Base-by-base conservation (phyloP, 2,888 invertebrate species). In the Microplitis manilae region DNA sequence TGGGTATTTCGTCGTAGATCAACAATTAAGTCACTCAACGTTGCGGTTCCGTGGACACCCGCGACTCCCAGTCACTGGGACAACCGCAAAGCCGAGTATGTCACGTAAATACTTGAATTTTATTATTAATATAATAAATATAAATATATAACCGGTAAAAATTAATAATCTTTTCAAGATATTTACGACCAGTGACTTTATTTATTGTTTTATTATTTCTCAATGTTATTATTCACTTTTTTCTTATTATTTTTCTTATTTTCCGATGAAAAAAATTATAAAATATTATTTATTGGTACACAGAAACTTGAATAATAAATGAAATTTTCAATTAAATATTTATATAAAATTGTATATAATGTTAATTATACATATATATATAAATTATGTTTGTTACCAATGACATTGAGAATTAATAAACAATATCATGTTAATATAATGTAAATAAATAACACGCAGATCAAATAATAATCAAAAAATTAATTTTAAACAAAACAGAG, bases 41-140 rank as follows among this genome's bases (percentile, higher is more conserved):
- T 87, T 75, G 89, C 88, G 73, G 87, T 90, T 71, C 90, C 89
- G 40, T 89, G 89, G 90, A 86, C 86, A 68, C 89, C 90, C 50
- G 86, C 87, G 67, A 88, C 90, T 13, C 88, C 89, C n/a, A 85
- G 88, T 74, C 87, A 87, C 80, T 86, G 89, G 87, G 81, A 84
- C 72, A 85, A 84, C 75, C 83, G 82, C 60, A 89, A 88, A 77
- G 89, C 90, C 76, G 90, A 90, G 69, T 90, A 90, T 83, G 86
- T 89, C 78, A 87, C 87, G 83, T 89, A 85, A 86, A 73, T 62
- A 62, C n/a, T 62, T 62, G 7, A 15, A 8, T 17, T 15, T 7
- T 6, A 8, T 62, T 6, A 17, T 62, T 62, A 7, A n/a, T n/a
- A n/a, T n/a, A n/a, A n/a, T n/a, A n/a, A 17, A 62, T 62, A 30